Evolutionary conservation across 2,888 invertebrate species (phyloP).

Genomic region (Leptodirus hochenwartii): DNA sequence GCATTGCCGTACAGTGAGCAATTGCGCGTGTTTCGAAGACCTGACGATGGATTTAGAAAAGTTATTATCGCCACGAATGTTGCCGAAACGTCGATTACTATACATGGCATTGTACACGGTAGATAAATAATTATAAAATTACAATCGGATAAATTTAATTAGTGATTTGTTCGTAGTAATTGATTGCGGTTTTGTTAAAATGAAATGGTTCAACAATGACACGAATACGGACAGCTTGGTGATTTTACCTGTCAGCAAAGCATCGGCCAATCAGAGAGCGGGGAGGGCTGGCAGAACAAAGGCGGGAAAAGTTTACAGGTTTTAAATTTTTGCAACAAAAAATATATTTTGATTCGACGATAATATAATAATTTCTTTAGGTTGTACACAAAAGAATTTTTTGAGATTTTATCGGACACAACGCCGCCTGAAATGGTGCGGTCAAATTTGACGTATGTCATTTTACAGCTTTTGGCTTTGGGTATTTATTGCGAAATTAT

Average conservation of each 20-base stretch:
- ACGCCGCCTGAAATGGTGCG: slow-evolving; percentile 89
- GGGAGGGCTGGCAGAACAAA: slow-evolving; percentile 79
- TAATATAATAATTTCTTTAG: no score
- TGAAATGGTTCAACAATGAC: slow-evolving; percentile 73
- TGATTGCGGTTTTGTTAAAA: slow-evolving; percentile 90
- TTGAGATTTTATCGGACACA: slow-evolving; percentile 42
- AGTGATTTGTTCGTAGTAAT: slow-evolving; percentile 42
- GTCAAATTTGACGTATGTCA: slow-evolving; percentile 64
- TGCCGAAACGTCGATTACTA: slow-evolving; percentile 92
- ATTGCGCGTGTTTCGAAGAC: slow-evolving; percentile 60
- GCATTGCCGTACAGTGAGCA: slow-evolving; percentile 66
- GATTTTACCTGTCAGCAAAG: slow-evolving; percentile 65
- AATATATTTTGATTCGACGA: slow-evolving; percentile 3
- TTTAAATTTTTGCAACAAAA: slow-evolving; percentile 7
- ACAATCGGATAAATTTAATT: no score
- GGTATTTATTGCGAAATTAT: no score
- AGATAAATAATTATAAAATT: no score
- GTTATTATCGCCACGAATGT: slow-evolving; percentile 90
- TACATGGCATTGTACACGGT: slow-evolving; percentile 84
- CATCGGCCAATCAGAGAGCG: slow-evolving; percentile 81
- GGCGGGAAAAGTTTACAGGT: slow-evolving; percentile 72
- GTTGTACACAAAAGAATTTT: slow-evolving; percentile 63
- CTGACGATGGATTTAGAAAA: slow-evolving; percentile 57
- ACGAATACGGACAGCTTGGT: slow-evolving; percentile 73
- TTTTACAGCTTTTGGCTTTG: slow-evolving; percentile 82